Evolutionary conservation across 2,797 vertebrate species (phyloP), one percentile per base, ranked within the genome.

Genomic region (Phalanger gymnotis): DNA sequence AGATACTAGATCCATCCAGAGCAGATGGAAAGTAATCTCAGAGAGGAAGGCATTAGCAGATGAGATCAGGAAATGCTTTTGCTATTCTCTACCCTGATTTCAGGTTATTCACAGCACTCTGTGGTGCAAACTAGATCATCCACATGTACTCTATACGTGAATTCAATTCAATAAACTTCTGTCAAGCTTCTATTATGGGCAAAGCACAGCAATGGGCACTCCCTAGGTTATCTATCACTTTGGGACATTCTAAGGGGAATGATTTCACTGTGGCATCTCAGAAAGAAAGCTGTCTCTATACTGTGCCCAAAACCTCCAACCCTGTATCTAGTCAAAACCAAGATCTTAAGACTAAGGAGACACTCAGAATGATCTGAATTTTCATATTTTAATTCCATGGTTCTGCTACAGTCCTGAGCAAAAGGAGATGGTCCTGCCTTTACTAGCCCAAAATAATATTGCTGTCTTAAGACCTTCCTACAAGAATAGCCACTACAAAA

Each of bases 291-390:
- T 0, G 13, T 47, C 22, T 87, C 81, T 54, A 47, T 57, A 53
- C 57, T 53, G 91, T 90, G 53, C 22, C 89, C 16, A 11, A 7
- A 22, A 53, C 93, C 54, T 61, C 53, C 10, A 51, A 27, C 25
- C 52, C 56, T 9, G 90, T 94, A 94, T 25, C 57, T 22, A 94
- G 52, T 30, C 57, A 66, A 81, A 87, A 56, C 94, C 92, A 56
- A 90, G 93, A 93, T 28, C 66, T 47, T 90, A 90, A 94, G 87
- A 92, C n/a, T 91, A 40, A 73, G n/a, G 19, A 73, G 19, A 73
- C 2, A 40, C 81, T 91, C 61, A 40, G 57, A 90, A 94, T 61
- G 57, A 92, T 94, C 34, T n/a, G 2, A 22, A 54, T 81, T 52
- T 27, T 92, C 14, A 19, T 27, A 4, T 54, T 94, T 57, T 61